Base-by-base conservation (phyloP, 2,888 invertebrate species). In the Clepsis dumicolana region DNA sequence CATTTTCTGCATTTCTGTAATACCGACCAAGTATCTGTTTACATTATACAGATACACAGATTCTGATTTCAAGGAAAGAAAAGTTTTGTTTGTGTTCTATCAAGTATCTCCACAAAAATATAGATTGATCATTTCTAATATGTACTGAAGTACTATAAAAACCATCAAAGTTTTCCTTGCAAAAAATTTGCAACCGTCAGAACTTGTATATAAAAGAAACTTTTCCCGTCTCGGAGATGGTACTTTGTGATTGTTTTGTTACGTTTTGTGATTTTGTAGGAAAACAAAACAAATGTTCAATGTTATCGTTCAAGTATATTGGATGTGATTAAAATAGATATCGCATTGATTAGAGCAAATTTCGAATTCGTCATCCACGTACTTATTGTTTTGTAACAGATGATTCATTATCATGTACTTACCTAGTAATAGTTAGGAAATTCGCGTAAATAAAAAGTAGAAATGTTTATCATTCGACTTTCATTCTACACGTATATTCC, bases 151-250 rank as follows among this genome's bases (percentile, higher is more conserved):
- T 66, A 24, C 54, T 35, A 56, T 48, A 35, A 62, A 60, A 74
- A 71, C 71, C 67, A 73, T 72, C 70, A 69, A 76, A 78, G 74
- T 77, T 77, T 74, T 73, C 70, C 52, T 73, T 64, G 72, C 72
- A 65, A 72, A 52, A 63, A 73, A 71, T 70, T 73, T 72, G 70
- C 72, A 72, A 74, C 72, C 72, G 74, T 63, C 70, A 54, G 69
- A 77, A 73, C 73, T 76, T 71, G 65, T 72, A 68, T 69, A 68
- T 71, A 72, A 72, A 73, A 70, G 62, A 69, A 71, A 71, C 73
- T 74, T 73, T 71, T 73, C 70, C 67, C 68, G 65, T 71, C 74
- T 62, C 64, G 62, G 69, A 57, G 53, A 71, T 57, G 24, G 60
- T 64, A 59, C 44, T 10, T 38, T 25, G 25, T 50, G 24, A 56